Base-by-base conservation (phyloP, 2,113 vertebrate genomes). In the Epinephelus moara region DNA sequence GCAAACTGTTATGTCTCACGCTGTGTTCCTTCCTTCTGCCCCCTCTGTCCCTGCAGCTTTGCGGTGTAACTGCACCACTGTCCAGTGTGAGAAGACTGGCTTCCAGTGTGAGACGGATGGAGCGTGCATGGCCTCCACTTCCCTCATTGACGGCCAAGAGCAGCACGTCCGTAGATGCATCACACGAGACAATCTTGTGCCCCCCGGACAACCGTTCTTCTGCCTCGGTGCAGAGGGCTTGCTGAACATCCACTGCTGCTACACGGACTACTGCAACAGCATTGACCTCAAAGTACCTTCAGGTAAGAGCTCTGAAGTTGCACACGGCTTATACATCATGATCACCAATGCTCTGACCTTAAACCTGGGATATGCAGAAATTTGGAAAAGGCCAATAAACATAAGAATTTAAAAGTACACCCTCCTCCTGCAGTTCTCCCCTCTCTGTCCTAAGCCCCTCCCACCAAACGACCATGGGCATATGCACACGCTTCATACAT, bases 181-280 rank as follows among this genome's bases (percentile, higher is more conserved):
- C 85, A 94, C 96, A 2, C 92, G 92, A 33, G 96, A 95, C 7
- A 95, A 97, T 4, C 76, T 99, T 30, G 94, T 96, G 57, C 98
- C 97, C 3, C 96, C 95, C 0, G 97, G 98, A 56, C 97, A 97
- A 40, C 98, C 98, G 13, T 97, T 99, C 93, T 98, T 96, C 66
- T 99, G 98, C 61, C 95, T 96, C 85, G 96, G 98, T 21, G 97
- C 97, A 0, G 96, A 97, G 89, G 97, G 98, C n/a, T 94, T 97
- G 33, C 94, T 97, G 5, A 98, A 97, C 56, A 99, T 95, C 7
- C 97, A 98, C 93, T 99, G 98, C 96, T 99, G 98, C 95, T 97
- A 98, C 88, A 96, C 95, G 0, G 96, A 99, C 93, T 99, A 96
- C 94, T 99, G 98, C 95, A 99, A 99, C 94, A 98, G 96, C 94